Conservation (phyloP, 2,797 vertebrate genomes). For the Anomalospiza imberbis region DNA sequence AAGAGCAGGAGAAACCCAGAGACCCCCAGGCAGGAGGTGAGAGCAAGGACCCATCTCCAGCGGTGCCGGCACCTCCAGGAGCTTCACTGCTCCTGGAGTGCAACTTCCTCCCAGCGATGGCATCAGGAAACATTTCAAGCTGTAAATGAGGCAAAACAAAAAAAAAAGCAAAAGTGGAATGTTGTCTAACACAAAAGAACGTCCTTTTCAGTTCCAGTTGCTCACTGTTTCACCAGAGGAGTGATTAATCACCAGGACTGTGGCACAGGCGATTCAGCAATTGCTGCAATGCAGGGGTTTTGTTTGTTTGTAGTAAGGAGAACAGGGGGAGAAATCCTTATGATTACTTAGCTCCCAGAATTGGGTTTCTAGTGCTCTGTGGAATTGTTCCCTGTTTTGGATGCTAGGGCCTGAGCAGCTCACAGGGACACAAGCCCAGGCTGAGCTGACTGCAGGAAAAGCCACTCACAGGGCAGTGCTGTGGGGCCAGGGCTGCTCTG, state of each 20-base stretch:
- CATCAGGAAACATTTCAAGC: not conserved
- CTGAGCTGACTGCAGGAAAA: not conserved
- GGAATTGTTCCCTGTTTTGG: not conserved
- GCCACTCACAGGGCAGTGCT: rapidly evolving
- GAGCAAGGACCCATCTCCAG: not conserved
- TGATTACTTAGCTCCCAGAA: not conserved
- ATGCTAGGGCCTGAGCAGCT: not conserved
- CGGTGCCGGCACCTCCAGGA: rapidly evolving
- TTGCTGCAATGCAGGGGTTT: constrained; percentile 60
- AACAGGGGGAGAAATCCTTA: not conserved
- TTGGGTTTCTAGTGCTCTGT: not conserved
- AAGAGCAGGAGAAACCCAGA: not conserved
- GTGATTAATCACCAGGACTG: constrained; percentile 54
- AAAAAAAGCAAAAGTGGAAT: not conserved
- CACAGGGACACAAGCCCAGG: rapidly evolving
- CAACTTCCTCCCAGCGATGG: not conserved
- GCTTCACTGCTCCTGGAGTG: rapidly evolving
- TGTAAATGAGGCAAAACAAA: not conserved
- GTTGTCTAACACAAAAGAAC: not conserved
- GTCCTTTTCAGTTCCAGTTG: not conserved
- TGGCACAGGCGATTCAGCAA: not conserved
- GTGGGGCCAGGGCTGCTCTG: not conserved
- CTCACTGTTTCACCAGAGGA: constrained; percentile 36
- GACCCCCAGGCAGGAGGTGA: not conserved
- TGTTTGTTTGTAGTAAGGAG: constrained; percentile 18